phyloP scores from a whole-genome alignment of 2,888 invertebrate genomes.

The Drosophila engyochracea region DNA sequence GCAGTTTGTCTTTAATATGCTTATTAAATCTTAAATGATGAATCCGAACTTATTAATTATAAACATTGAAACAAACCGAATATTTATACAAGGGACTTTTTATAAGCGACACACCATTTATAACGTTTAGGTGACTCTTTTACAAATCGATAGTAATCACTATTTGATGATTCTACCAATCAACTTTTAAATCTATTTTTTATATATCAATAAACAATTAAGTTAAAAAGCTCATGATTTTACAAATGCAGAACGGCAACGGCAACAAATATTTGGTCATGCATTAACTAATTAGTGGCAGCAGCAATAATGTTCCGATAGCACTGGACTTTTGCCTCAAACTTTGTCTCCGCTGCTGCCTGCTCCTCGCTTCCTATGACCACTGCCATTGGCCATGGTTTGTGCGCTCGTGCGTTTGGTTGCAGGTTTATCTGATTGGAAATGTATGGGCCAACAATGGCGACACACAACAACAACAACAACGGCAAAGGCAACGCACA shows the following conservation, averaged over 20 bases:
- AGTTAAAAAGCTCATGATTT: background rate
- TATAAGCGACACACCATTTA: background rate
- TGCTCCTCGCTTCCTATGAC: constrained; percentile 4
- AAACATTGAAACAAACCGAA: background rate
- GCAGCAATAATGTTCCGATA: constrained; percentile 44
- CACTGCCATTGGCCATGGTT: constrained; percentile 41
- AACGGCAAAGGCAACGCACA: constrained; percentile 37
- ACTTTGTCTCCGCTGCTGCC: background rate
- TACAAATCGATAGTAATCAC: background rate
- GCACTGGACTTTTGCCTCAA: constrained; percentile 23
- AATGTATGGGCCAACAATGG: constrained; percentile 72
- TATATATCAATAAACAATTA: background rate
- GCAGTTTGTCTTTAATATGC: background rate
- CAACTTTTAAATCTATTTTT: background rate
- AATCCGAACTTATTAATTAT: background rate
- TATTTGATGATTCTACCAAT: background rate
- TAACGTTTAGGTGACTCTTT: background rate
- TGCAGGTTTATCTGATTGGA: constrained; percentile 75
- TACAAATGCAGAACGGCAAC: constrained; percentile 11
- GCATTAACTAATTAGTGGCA: constrained; percentile 79
- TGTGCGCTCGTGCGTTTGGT: constrained; percentile 70
- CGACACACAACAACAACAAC: constrained; percentile 51
- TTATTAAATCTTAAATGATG: background rate
- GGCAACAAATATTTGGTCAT: constrained; percentile 67
- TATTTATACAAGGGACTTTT: background rate